phyloP scores from a whole-genome alignment of 2,888 invertebrate species.

The Athripsodes cinereus region DNA sequence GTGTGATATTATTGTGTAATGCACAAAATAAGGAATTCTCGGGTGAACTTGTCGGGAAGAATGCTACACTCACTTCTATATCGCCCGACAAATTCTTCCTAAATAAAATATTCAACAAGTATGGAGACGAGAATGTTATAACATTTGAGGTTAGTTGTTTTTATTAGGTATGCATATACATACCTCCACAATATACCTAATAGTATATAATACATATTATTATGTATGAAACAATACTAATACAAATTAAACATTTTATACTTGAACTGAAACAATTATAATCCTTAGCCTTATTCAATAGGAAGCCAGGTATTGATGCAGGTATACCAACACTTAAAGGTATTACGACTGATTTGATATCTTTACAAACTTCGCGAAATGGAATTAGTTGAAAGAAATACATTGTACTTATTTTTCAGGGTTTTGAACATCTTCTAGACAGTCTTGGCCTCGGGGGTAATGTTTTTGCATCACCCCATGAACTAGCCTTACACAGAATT shows the following conservation, averaged over 20 bases:
- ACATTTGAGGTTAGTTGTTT: slow-evolving; percentile 53
- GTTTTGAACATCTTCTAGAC: slow-evolving; percentile 61
- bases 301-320: no score
- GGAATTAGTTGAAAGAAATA: not conserved
- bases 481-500: slow-evolving; percentile 46
- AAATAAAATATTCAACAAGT: slow-evolving; percentile 51
- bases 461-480: slow-evolving; percentile 52
- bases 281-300: no score
- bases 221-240: no score
- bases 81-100: slow-evolving; percentile 40
- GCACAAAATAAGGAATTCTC: not conserved
- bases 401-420: slow-evolving; percentile 38
- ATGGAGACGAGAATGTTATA: slow-evolving; percentile 51
- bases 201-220: no score
- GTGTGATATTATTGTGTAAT: not conserved
- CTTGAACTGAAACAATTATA: no score
- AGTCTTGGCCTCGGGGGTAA: slow-evolving; percentile 60
- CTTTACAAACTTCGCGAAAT: no score
- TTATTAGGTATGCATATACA: no score
- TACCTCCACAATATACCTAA: no score
- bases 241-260: no score
- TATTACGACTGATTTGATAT: no score
- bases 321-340: no score
- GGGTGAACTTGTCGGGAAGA: not conserved
- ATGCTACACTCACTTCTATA: not conserved